phyloP scores from a whole-genome alignment of 2,797 vertebrate species.

The Galagoides demidoff region DNA sequence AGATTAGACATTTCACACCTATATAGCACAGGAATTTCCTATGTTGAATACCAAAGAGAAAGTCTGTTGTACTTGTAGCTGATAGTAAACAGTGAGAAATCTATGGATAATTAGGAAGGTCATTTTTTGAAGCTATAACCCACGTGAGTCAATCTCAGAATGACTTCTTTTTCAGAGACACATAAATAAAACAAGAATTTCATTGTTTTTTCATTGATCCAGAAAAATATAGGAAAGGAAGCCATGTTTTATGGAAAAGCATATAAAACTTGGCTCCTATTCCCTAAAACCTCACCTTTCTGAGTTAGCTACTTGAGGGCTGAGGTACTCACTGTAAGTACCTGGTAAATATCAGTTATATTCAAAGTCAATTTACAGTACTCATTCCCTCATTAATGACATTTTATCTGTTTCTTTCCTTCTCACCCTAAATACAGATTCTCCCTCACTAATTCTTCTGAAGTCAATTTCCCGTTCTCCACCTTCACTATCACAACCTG shows the following conservation, averaged over 20 bases:
- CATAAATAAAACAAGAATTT: neutral
- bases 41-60: neutral
- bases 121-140: neutral
- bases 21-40: slow-evolving; percentile 22
- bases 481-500: neutral
- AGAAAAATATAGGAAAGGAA: neutral
- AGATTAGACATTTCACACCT: neutral
- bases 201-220: slow-evolving; percentile 13
- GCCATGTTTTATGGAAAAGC: neutral
- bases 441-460: neutral
- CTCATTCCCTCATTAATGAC: neutral
- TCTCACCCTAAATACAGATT: neutral
- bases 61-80: neutral
- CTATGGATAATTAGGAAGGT: neutral
- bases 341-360: neutral
- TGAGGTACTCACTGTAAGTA: neutral
- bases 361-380: neutral
- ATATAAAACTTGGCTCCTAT: neutral
- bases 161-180: neutral
- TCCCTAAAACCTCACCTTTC: neutral
- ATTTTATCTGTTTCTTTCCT: neutral
- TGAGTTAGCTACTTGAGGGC: neutral
- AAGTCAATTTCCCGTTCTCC: neutral
- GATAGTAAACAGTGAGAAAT: slow-evolving; percentile 13
- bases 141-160: neutral